These are phyloP conservation scores for Therioaphis trifolii DNA, from an alignment of 2,888 invertebrate species.

Conservation along the genomic window DNA sequence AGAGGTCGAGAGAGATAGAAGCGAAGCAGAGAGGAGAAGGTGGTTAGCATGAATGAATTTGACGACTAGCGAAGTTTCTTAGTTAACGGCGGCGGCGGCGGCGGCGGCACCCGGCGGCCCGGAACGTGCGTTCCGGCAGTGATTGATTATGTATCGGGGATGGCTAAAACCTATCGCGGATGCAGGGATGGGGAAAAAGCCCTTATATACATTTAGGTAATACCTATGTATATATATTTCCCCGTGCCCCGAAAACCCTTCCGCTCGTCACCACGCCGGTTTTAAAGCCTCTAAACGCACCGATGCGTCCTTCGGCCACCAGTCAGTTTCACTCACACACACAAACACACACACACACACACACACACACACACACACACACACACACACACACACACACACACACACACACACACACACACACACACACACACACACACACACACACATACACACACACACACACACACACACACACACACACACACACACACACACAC, in stretches of 20 bases:
- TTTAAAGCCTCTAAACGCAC: slow-evolving; percentile 50
- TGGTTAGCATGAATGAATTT: slow-evolving; percentile 62
- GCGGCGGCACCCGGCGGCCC: slow-evolving; percentile 47
- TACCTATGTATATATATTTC: slow-evolving; percentile 29
- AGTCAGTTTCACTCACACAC: slow-evolving; percentile 36
- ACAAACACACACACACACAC: neutral
- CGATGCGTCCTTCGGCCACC: slow-evolving; percentile 54
- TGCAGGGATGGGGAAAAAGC: neutral
- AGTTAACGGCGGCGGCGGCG: slow-evolving; percentile 59
- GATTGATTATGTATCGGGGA: slow-evolving; percentile 62
- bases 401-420: no score
- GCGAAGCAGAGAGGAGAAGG: slow-evolving; percentile 7
- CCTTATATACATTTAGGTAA: slow-evolving; percentile 56
- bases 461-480: no score
- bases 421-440: no score
- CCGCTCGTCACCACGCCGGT: neutral
- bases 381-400: no score
- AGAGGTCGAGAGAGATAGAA: neutral
- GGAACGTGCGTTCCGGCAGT: slow-evolving; percentile 59
- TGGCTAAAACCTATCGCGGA: slow-evolving; percentile 53
- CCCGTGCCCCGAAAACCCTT: slow-evolving; percentile 32
- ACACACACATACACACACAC: no score
- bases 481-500: no score
- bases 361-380: neutral
- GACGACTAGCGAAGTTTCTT: slow-evolving; percentile 63